Base-by-base conservation (phyloP, 2,888 invertebrate species). In the Meandrusa payeni region DNA sequence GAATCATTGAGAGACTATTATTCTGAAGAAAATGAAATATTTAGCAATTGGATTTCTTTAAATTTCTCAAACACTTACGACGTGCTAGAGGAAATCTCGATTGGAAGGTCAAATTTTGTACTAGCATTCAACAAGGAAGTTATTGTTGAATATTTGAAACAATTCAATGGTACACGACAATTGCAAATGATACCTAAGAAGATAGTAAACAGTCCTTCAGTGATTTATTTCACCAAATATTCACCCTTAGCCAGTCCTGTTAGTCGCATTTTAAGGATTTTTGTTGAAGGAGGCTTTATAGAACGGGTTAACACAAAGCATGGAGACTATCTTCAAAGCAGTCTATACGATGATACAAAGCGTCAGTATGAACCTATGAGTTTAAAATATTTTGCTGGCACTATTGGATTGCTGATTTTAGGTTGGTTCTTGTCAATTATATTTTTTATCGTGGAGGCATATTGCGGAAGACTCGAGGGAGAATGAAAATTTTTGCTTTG, bases 121-220 rank as follows among this genome's bases (percentile, higher is more conserved):
- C 27, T 79, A 9, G 78, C 76, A 6, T 44, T 64, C 10, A 76
- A 66, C 36, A 71, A 62, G 27, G 70, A 67, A 24, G 51, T 59
- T 4, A 53, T 73, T 19, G 48, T 64, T 15, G 57, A 69, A 20
- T 54, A 64, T 45, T 46, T 74, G 9, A 47, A 64, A 34, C 51
- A 60, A 22, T 52, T 57, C 24, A 68, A 64, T n/a, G 69, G 67
- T 1, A 43, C 52, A 1, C 62, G 59, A 29, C 50, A 48, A 5
- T 22, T 78, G 19, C 74, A 78, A 48, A 69, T 77, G 12, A 54
- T 79, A 34, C 69, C 75, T 1, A 54, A 68, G 7, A 76, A 76
- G 39, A 74, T 78, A 33, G 58, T 74, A 0, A 71, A 64, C 26
- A 76, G 70, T 50, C 77, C 77, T 2, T 63, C 64, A 1, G 77